Conservation (phyloP, 2,888 invertebrate genomes). For the Hemicrepidius hirtus region DNA sequence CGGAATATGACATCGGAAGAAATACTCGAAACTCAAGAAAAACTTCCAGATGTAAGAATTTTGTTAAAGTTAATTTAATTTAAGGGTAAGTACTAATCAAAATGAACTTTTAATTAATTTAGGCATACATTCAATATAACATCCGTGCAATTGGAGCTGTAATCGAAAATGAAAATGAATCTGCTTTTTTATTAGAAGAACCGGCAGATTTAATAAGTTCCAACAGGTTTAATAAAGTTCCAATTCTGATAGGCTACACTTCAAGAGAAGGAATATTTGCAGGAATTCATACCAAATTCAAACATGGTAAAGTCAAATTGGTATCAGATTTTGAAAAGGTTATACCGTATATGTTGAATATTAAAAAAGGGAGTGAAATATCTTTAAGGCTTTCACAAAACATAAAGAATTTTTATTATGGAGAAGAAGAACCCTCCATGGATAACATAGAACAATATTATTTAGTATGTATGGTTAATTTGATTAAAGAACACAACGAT, state of each 20-base stretch:
- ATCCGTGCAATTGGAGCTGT: conserved; percentile 48
- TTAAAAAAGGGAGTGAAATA: conserved; percentile 25
- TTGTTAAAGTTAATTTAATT: background rate
- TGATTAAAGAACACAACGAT: background rate
- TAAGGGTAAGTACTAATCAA: no score
- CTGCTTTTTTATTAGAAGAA: conserved; percentile 63
- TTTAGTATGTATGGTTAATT: conserved; percentile 46
- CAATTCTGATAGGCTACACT: conserved; percentile 67
- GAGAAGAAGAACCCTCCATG: conserved; percentile 67
- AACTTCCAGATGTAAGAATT: conserved; percentile 63
- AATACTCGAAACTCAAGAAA: conserved; percentile 67
- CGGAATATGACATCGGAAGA: conserved; percentile 65
- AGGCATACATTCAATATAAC: no score
- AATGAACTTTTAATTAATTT: conserved; percentile 15
- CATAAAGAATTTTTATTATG: conserved; percentile 71
- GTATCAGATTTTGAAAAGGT: conserved; percentile 16
- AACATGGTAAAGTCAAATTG: conserved; percentile 40
- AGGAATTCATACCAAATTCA: background rate
- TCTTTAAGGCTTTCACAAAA: conserved; percentile 67
- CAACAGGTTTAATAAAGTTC: conserved; percentile 66
- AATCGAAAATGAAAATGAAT: conserved; percentile 59
- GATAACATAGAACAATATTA: conserved; percentile 69
- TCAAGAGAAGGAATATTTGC: conserved; percentile 63
- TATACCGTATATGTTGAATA: conserved; percentile 40
- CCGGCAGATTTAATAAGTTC: conserved; percentile 63